Evolutionary conservation across 2,888 invertebrate genomes (phyloP).

Genomic region (Chymomyza caudatula): DNA sequence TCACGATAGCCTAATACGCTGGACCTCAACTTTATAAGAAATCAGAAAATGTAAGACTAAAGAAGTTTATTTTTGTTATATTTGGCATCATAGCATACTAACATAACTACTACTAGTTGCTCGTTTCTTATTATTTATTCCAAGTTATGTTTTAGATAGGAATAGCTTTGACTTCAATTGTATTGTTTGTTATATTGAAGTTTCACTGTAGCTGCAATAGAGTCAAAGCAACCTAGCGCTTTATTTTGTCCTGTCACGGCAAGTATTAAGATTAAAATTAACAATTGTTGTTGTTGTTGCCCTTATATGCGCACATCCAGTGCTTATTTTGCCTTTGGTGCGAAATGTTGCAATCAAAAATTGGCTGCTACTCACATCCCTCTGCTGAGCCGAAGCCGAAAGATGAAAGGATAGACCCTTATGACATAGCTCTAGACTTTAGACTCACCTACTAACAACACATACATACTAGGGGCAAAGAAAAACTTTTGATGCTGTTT

Average conservation of each 20-base stretch:
- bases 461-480: too few species aligned
- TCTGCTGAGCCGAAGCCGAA: neutral
- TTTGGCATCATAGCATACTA: too few species aligned
- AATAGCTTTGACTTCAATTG: too few species aligned
- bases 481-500: constrained; percentile 62
- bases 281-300: constrained; percentile 45
- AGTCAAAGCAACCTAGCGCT: constrained; percentile 57
- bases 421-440: neutral
- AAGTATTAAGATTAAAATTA: constrained; percentile 77
- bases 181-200: neutral
- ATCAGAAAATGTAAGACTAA: too few species aligned
- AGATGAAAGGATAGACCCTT: constrained; percentile 50
- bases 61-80: too few species aligned
- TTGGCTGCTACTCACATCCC: constrained; percentile 24
- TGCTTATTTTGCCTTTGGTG: constrained; percentile 53
- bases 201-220: constrained; percentile 28
- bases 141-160: too few species aligned
- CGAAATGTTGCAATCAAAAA: constrained; percentile 70
- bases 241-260: constrained; percentile 72
- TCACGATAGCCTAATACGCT: too few species aligned
- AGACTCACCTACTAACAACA: neutral
- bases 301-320: neutral
- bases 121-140: too few species aligned
- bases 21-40: too few species aligned
- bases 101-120: too few species aligned